Evolutionary conservation across 2,888 invertebrate genomes (phyloP), one percentile per base, ranked within the genome.

Genomic region (Beris chalybata): DNA sequence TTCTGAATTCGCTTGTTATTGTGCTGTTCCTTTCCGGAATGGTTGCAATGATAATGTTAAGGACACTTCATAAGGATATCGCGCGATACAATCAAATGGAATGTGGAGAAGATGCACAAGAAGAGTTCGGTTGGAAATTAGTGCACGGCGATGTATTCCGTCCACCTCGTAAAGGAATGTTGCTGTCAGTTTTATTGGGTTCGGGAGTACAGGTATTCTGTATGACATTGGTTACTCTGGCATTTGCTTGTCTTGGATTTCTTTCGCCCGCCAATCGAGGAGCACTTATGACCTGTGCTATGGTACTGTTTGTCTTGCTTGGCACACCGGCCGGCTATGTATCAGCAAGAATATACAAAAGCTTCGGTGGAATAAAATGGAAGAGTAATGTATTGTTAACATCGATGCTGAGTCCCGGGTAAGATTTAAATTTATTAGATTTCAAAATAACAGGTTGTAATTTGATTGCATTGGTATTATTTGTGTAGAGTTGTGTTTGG

Each of bases 221-320:
- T 76, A 98, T 99, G 97, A 90, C 95, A 0, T 83, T 97, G 59
- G 92, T 98, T 61, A 98, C 98, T 0, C 82, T 99, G 67, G 96
- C 93, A 13, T 98, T 99, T 82, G 99, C 99, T n/a, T 98, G 98
- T 79, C 86, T 99, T 71, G 99, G 99, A 64, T 99, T 99, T 83
- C 85, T 99, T 66, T 98, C 97, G 9, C 99, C 99, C 0, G 98
- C 98, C 4, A 98, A 99, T 82, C 89, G 99, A 75, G 99, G 99
- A 7, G 96, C 97, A 0, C 82, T 99, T 68, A 99, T 99, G 97
- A 99, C 98, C 1, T 98, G 97, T 78, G 92, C 96, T 31, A 88
- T 99, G 85, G 93, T 98, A 1, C 86, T 97, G 70, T 99, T 93
- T 83, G 98, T 98, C n/a, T 88, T 97, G 71, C 86, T 99, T 43